A percentile compares a stretch with the other conserved stretches of the same genome.
Evolutionary conservation across 2,113 vertebrate species (phyloP).

Genomic region (Protobothrops flavoviridis): DNA sequence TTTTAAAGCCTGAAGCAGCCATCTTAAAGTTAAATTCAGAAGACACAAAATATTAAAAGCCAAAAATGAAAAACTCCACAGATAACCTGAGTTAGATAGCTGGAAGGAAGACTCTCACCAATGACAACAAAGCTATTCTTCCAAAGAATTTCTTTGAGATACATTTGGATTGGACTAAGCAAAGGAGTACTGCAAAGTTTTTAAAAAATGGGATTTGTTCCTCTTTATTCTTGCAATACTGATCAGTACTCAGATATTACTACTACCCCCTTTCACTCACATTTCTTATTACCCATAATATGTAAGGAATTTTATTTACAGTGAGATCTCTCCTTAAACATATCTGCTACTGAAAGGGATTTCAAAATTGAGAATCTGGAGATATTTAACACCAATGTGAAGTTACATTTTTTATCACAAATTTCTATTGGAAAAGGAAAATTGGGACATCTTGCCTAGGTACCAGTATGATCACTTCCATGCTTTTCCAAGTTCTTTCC

Average conservation of each 20-base stretch:
- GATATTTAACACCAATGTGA: neutral
- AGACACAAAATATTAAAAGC: conserved; percentile 17
- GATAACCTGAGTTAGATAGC: neutral
- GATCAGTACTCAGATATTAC: neutral
- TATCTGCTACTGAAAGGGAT: neutral
- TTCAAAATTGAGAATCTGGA: neutral
- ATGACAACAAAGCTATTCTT: neutral
- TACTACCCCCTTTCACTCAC: neutral
- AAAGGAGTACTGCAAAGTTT: neutral
- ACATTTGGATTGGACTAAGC: neutral
- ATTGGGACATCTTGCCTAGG: neutral
- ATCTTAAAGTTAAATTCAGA: conserved; percentile 34
- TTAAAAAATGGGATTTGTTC: neutral
- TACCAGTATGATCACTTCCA: neutral
- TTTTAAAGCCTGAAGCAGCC: conserved; percentile 24
- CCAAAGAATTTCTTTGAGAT: neutral
- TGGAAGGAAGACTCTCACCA: neutral
- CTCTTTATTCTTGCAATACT: neutral
- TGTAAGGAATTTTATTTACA: neutral
- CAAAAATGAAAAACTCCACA: neutral
- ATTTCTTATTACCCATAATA: neutral
- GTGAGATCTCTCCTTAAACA: too few relatives aligned
- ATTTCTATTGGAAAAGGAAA: neutral
- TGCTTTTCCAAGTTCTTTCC: neutral
- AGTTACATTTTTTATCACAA: neutral